These are phyloP conservation scores for Hololepta plana DNA, from an alignment of 2,888 invertebrate species.

Conservation along the genomic window DNA sequence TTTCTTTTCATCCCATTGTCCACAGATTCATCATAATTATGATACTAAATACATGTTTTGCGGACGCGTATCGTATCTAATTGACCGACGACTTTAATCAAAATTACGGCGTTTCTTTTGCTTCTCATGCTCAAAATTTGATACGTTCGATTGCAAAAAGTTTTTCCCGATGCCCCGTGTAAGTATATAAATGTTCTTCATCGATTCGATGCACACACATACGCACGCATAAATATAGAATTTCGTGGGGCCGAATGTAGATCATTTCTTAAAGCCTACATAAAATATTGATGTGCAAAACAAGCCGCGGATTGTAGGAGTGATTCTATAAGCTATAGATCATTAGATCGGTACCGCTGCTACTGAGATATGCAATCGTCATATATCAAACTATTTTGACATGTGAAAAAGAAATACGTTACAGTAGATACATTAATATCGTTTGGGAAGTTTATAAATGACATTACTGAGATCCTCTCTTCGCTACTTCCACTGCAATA, in stretches of 20 bases:
- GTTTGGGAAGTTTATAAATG: conserved; percentile 19
- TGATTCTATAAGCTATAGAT: conserved; percentile 16
- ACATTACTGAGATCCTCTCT: conserved; percentile 12
- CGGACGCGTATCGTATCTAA: too few relatives aligned
- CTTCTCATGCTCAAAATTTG: conserved; percentile 3
- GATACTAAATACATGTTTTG: too few relatives aligned
- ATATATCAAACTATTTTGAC: conserved; percentile 23
- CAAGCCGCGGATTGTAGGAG: conserved; percentile 15
- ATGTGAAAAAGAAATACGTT: conserved; percentile 21
- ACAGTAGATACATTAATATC: conserved; percentile 19
- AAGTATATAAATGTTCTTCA: too few relatives aligned
- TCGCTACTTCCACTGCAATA: too few relatives aligned
- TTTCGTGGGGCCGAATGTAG: too few relatives aligned
- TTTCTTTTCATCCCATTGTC: too few relatives aligned
- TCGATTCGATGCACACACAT: too few relatives aligned
- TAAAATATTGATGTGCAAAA: conserved; percentile 15
- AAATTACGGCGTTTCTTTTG: too few relatives aligned
- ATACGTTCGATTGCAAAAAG: too few relatives aligned
- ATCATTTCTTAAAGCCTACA: conserved; percentile 5
- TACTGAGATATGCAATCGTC: conserved; percentile 20
- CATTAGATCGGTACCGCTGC: conserved; percentile 20
- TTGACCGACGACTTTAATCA: too few relatives aligned
- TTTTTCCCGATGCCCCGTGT: conserved; percentile 2
- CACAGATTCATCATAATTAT: too few relatives aligned
- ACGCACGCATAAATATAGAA: too few relatives aligned